A percentile compares a stretch with the other conserved stretches of the same genome.
Evolutionary conservation across 2,888 invertebrate genomes (phyloP).

Genomic region (Melanophora roralis): DNA sequence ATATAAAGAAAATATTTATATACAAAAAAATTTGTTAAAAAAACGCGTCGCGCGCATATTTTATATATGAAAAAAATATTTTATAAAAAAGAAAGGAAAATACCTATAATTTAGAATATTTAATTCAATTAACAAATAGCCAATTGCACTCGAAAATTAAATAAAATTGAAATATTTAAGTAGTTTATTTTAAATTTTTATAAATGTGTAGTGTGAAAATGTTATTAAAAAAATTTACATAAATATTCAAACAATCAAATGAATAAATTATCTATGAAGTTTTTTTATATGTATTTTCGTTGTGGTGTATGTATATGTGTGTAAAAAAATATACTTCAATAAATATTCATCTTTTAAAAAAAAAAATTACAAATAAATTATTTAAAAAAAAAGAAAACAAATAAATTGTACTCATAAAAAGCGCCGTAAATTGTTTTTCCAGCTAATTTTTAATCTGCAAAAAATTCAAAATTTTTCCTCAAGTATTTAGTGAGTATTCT

Average conservation of each 20-base stretch:
- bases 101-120: no score
- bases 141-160: slow-evolving; percentile 27
- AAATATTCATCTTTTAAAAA: not conserved
- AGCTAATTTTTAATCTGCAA: slow-evolving; percentile 17
- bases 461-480: slow-evolving; percentile 73
- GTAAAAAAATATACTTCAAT: not conserved
- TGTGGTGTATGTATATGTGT: not conserved
- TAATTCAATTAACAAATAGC: no score
- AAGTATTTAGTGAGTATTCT: slow-evolving; percentile 74
- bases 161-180: slow-evolving; percentile 11
- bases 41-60: slow-evolving; percentile 50
- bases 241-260: not conserved
- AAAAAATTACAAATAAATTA: not conserved
- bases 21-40: slow-evolving; percentile 3
- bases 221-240: slow-evolving; percentile 12
- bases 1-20: slow-evolving; percentile 34
- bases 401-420: not conserved
- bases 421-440: not conserved
- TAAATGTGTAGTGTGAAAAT: not conserved
- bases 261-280: not conserved
- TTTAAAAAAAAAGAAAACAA: not conserved
- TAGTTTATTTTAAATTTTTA: not conserved
- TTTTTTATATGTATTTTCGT: not conserved
- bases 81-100: no score
- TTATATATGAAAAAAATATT: slow-evolving; percentile 28